Conservation (phyloP, 1,140 invertebrate species). For the Thaumetopoea pityocampa region DNA sequence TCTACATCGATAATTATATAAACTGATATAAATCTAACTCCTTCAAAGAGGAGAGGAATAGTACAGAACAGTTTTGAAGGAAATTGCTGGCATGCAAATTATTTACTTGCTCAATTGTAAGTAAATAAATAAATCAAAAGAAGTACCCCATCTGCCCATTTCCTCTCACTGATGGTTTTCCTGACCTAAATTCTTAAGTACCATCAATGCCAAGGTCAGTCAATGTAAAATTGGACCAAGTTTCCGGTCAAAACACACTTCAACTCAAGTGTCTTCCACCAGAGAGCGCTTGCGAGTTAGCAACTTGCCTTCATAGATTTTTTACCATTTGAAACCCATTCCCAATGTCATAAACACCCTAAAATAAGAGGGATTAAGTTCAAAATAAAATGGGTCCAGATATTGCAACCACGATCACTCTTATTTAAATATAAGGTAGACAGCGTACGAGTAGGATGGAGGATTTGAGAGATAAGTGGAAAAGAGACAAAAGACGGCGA, state of each 20-base stretch:
- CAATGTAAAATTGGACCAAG: slow-evolving; percentile 35
- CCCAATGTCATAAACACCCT: slow-evolving; percentile 24
- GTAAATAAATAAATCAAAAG: too few species aligned
- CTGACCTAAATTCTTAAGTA: slow-evolving; percentile 18
- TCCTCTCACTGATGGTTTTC: slow-evolving; percentile 5
- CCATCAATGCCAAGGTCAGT: slow-evolving; percentile 24
- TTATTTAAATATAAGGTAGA: slow-evolving; percentile 75
- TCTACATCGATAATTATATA: too few species aligned
- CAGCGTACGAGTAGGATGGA: slow-evolving; percentile 43
- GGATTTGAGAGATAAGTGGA: slow-evolving; percentile 33
- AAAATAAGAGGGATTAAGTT: slow-evolving; percentile 24
- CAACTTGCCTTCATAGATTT: slow-evolving; percentile 52
- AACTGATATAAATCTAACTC: too few species aligned
- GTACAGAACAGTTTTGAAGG: too few species aligned
- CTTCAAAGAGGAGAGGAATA: too few species aligned
- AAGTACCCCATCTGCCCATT: too few species aligned
- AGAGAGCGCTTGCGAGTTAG: slow-evolving; percentile 42
- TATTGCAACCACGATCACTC: slow-evolving; percentile 44
- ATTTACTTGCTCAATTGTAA: too few species aligned
- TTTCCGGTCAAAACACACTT: slow-evolving; percentile 55
- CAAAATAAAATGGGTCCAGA: slow-evolving; percentile 28
- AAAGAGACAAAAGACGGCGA: slow-evolving; percentile 42
- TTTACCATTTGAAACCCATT: slow-evolving; percentile 38
- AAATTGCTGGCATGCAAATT: too few species aligned
- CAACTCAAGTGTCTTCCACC: slow-evolving; percentile 49